Conservation (phyloP, 2,888 invertebrate species). For the Cotesia congregata region DNA sequence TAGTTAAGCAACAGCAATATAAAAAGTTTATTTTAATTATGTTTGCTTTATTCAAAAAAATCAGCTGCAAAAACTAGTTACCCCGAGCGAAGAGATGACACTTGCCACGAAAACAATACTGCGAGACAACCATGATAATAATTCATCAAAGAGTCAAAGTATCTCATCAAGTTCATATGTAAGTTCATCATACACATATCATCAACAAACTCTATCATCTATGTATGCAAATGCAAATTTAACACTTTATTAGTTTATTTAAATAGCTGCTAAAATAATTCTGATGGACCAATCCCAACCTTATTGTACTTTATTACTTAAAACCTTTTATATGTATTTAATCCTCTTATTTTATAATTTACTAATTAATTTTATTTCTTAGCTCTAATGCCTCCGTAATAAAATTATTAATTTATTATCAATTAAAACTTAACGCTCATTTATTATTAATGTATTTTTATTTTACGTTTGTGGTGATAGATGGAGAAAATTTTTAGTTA, state of each 20-base stretch:
- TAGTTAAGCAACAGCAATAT: neutral
- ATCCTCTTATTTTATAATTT: neutral
- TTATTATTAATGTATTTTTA: neutral
- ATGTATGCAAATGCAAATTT: neutral
- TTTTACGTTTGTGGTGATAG: constrained; percentile 70
- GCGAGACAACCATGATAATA: constrained; percentile 44
- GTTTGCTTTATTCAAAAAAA: constrained; percentile 46
- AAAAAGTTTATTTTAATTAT: constrained; percentile 26
- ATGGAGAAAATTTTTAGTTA: constrained; percentile 95
- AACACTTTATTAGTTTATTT: constrained; percentile 15
- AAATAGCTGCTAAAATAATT: neutral
- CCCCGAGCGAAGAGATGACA: constrained; percentile 52
- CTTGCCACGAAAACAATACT: constrained; percentile 53
- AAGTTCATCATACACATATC: constrained; percentile 50
- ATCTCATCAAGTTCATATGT: constrained; percentile 58
- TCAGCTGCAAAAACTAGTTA: constrained; percentile 58
- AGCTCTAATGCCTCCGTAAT: neutral
- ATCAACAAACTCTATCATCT: constrained; percentile 11
- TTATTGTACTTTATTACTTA: neutral
- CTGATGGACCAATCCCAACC: neutral
- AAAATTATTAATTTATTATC: neutral
- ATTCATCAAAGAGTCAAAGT: constrained; percentile 46
- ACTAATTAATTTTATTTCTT: neutral
- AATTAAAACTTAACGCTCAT: neutral
- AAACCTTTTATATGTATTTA: constrained; percentile 1